Evolutionary conservation across 2,113 vertebrate species (phyloP).

Genomic region (Pygoscelis adeliae): DNA sequence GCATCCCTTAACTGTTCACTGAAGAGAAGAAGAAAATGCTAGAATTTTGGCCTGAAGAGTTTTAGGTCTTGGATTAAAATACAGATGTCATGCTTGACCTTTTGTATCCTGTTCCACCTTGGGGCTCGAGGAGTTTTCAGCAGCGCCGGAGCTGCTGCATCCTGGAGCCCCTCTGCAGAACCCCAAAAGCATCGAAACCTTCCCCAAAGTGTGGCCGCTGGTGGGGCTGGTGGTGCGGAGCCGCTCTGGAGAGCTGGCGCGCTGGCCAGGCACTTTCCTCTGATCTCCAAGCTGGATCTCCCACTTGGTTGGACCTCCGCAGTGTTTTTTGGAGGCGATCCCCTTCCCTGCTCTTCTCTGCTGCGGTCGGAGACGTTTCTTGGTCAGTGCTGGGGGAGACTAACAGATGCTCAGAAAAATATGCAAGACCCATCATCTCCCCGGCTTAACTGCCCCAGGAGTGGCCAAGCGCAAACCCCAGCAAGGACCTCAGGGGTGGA

Average conservation of each 20-base stretch:
- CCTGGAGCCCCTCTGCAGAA: neutral
- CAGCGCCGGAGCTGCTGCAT: neutral
- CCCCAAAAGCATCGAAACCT: neutral
- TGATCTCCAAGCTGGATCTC: neutral
- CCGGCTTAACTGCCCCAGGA: neutral
- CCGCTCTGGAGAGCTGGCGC: neutral
- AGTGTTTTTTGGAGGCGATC: neutral
- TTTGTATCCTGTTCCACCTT: rapidly evolving
- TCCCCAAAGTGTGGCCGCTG: neutral
- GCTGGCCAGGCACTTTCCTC: no score
- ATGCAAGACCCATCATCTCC: no score
- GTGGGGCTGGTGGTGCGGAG: neutral
- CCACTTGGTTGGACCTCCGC: neutral
- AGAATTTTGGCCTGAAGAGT: neutral
- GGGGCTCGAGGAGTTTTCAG: neutral
- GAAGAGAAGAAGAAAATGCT: neutral
- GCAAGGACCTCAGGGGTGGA: neutral
- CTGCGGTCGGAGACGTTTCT: rapidly evolving
- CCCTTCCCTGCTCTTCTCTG: neutral
- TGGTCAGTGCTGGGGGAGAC: neutral
- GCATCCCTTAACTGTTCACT: neutral
- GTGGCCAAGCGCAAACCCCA: neutral
- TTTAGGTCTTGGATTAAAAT: neutral
- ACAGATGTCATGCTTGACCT: neutral
- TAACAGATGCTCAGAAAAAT: neutral